Evolutionary conservation across 2,113 vertebrate species (phyloP), one percentile per base, ranked within the genome.

Genomic region (Nettapus auritus): DNA sequence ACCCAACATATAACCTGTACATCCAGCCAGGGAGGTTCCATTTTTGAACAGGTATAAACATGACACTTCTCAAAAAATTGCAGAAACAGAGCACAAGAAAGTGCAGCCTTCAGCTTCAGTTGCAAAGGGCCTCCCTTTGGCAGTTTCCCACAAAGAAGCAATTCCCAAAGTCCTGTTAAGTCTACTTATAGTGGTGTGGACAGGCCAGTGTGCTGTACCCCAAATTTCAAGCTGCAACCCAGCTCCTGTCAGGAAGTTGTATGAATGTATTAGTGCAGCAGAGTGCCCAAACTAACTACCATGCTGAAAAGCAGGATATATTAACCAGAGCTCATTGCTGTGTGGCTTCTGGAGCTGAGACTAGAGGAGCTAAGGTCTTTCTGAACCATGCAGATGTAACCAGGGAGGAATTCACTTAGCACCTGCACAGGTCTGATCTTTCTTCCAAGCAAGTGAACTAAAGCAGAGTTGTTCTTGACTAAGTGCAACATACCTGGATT

Each of bases 351-450:
- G 86, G 52, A 62, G 48, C 34, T 8, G 6, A 66, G 29, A 68
- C 52, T 53, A 85, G 64, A 91, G 74, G 53, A 68, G 48, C 21
- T 87, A 70, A 87, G n/a, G n/a, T 56, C 11, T 82, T 74, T 64
- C 77, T 57, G 66, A 60, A 67, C 20, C 42, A n/a, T 0, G 0
- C 29, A 82, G 48, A 53, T 64, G 64, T 68, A 94, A 86, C 38
- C 74, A 60, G 38, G 74, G 62, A 89, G 62, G 86, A 84, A 94
- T 93, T 90, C 40, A 15, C 55, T 84, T 29, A 84, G 57, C 88
- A 95, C 93, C 90, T 96, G 90, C 70, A 79, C 44, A 84, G 77
- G 66, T 94, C 83, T 94, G 68, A 73, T 82, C n/a, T 82, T 53
- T 60, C 82, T 82, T 89, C 88, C 88, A 90, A 87, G 38, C 1